A percentile compares a stretch with the other conserved stretches of the same genome.
Evolutionary conservation across 2,797 vertebrate species (phyloP).

Genomic region (Macrochelys suwanniensis): DNA sequence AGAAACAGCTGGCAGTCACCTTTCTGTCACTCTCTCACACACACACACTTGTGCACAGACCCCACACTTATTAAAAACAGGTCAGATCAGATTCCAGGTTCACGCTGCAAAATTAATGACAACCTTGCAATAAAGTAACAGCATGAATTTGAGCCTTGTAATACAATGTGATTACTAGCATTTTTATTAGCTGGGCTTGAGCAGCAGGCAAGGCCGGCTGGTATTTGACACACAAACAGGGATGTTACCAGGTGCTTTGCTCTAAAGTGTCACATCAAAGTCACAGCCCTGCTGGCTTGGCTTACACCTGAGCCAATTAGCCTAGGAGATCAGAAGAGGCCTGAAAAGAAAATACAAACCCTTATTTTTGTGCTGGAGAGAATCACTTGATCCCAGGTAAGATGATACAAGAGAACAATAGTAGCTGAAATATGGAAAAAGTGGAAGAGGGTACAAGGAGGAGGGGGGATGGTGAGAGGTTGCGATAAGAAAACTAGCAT

Average conservation of each 20-base stretch:
- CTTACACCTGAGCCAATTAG: constrained; percentile 99
- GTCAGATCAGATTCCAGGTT: constrained; percentile 87
- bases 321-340: constrained; percentile 88
- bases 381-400: constrained; percentile 93
- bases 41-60: constrained; percentile 42
- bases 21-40: constrained; percentile 65
- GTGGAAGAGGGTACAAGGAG: constrained; percentile 47
- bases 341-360: constrained; percentile 85
- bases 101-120: constrained; percentile 90
- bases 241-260: constrained; percentile 78
- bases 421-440: constrained; percentile 66
- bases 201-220: constrained; percentile 85
- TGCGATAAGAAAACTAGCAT: constrained; percentile 62
- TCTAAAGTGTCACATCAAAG: constrained; percentile 89
- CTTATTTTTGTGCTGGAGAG: constrained; percentile 82
- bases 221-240: constrained; percentile 84
- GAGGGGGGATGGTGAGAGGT: constrained; percentile 54
- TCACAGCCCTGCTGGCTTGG: constrained; percentile 89
- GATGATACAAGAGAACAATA: constrained; percentile 81
- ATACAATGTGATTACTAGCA: constrained; percentile 82
- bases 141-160: constrained; percentile 85
- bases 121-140: constrained; percentile 80
- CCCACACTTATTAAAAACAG: constrained; percentile 85
- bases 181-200: constrained; percentile 83
- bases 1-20: constrained; percentile 81